phyloP scores from a whole-genome alignment of 2,888 invertebrate genomes.

The Drosophila anomelani region DNA sequence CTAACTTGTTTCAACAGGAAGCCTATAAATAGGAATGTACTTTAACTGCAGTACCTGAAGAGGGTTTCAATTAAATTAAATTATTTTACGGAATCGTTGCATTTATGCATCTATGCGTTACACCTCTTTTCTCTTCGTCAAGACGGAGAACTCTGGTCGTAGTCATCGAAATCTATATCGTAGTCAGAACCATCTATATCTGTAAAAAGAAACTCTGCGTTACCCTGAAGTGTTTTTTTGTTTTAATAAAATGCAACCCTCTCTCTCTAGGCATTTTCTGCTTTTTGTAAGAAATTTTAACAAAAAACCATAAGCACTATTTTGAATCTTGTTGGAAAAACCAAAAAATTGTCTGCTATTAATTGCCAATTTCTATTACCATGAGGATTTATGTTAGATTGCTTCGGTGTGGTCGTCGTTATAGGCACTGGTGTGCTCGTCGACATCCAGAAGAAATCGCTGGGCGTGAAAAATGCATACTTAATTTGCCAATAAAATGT shows the following conservation, averaged over 20 bases:
- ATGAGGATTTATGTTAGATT: rapidly evolving
- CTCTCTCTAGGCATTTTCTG: neutral
- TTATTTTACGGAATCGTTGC: neutral
- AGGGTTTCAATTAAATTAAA: neutral
- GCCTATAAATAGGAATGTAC: neutral
- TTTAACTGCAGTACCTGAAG: neutral
- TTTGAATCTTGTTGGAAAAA: too few relatives aligned
- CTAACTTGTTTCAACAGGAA: slow-evolving; percentile 3
- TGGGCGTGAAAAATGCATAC: slow-evolving; percentile 26
- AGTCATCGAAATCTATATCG: neutral
- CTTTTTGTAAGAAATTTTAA: too few relatives aligned
- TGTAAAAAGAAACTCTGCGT: neutral
- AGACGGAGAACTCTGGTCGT: neutral
- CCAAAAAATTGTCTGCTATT: too few relatives aligned
- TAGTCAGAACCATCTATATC: neutral
- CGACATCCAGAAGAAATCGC: slow-evolving; percentile 22
- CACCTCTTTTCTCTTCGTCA: neutral
- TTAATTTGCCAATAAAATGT: slow-evolving; percentile 55
- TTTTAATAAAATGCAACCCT: neutral
- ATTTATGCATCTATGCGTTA: neutral
- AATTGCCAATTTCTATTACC: neutral
- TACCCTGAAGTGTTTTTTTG: neutral
- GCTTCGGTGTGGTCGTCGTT: rapidly evolving
- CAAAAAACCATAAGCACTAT: too few relatives aligned
- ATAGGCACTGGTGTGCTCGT: neutral